A percentile compares a stretch with the other conserved stretches of the same genome.
These are phyloP conservation scores for Goniozus legneri DNA, from an alignment of 1,140 invertebrate species.

Conservation along the genomic window DNA sequence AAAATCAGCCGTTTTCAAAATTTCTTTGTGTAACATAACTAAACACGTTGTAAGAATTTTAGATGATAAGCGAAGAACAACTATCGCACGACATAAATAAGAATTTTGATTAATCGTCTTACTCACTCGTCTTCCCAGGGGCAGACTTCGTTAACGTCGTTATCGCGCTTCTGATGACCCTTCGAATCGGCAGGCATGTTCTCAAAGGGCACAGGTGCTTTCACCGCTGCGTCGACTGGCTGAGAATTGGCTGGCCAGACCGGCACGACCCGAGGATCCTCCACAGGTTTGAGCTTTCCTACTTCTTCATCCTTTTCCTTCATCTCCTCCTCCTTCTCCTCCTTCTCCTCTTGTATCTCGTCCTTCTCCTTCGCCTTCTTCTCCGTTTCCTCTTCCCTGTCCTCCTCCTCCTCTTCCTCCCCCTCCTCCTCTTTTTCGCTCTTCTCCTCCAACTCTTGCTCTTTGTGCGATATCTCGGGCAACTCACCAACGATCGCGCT, in stretches of 20 bases:
- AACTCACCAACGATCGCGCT: constrained; percentile 66
- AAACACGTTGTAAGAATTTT: too few species aligned
- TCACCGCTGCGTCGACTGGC: constrained; percentile 21
- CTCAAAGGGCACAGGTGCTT: too few species aligned
- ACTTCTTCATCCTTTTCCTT: not conserved
- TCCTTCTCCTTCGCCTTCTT: constrained; percentile 10
- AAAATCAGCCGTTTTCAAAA: too few species aligned
- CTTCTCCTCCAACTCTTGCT: constrained; percentile 12
- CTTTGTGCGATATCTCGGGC: constrained; percentile 34
- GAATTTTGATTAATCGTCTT: too few species aligned
- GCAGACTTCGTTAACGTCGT: constrained; percentile 75
- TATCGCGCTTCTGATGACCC: constrained; percentile 48
- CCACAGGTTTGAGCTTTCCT: constrained; percentile 4
- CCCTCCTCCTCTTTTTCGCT: constrained; percentile 21
- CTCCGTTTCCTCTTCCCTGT: constrained; percentile 10
- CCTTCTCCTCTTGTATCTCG: constrained; percentile 3
- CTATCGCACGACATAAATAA: too few species aligned
- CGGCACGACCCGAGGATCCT: constrained; percentile 44
- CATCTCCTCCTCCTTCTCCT: not conserved
- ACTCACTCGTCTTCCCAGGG: constrained; percentile 90
- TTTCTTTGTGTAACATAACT: too few species aligned
- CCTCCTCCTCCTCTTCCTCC: constrained; percentile 27
- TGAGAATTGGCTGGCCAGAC: constrained; percentile 37
- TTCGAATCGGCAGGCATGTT: too few species aligned
- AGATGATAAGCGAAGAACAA: too few species aligned